Percentiles rank a stretch among this genome's conserved stretches.
These are phyloP conservation scores for Drosophila koepferae DNA, from an alignment of 2,888 invertebrate species.

Conservation along the genomic window DNA sequence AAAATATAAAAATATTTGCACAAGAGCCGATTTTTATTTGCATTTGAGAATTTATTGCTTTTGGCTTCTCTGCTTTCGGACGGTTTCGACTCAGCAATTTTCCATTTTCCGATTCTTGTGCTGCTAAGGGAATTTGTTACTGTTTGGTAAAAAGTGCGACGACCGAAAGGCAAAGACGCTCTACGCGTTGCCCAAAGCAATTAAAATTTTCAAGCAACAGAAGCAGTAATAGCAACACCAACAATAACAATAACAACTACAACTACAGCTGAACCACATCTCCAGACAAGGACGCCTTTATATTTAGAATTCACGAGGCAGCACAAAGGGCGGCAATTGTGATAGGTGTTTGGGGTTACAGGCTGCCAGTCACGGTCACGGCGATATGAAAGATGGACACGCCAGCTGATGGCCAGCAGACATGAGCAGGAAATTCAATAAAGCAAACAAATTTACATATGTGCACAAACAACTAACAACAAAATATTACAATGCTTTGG, in stretches of 20 bases:
- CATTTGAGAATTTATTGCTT: slow-evolving; percentile 74
- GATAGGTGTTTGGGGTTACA: slow-evolving; percentile 51
- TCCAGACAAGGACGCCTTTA: slow-evolving; percentile 43
- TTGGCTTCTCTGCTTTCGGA: slow-evolving; percentile 46
- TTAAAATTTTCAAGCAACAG: slow-evolving; percentile 59
- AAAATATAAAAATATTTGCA: slow-evolving; percentile 32
- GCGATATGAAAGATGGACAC: slow-evolving; percentile 14
- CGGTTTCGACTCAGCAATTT: slow-evolving; percentile 40
- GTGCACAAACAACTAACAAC: slow-evolving; percentile 19
- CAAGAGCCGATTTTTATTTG: slow-evolving; percentile 64
- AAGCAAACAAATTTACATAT: slow-evolving; percentile 38
- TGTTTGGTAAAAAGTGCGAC: slow-evolving; percentile 27
- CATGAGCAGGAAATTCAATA: slow-evolving; percentile 64
- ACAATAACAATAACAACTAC: slow-evolving; percentile 2
- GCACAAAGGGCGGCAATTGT: slow-evolving; percentile 22
- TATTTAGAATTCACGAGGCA: slow-evolving; percentile 60
- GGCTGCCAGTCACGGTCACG: slow-evolving; percentile 70
- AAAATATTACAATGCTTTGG: background rate
- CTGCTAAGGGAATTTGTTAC: slow-evolving; percentile 59
- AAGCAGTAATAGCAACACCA: slow-evolving; percentile 12
- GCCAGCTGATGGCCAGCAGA: slow-evolving; percentile 54
- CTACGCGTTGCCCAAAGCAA: slow-evolving; percentile 65
- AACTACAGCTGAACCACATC: slow-evolving; percentile 17
- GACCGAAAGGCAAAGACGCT: slow-evolving; percentile 28
- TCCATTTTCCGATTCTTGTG: slow-evolving; percentile 46